Percentiles rank a stretch among this genome's conserved stretches.
Conservation (phyloP, 2,113 vertebrate species). For the Oncorhynchus kisutch region DNA sequence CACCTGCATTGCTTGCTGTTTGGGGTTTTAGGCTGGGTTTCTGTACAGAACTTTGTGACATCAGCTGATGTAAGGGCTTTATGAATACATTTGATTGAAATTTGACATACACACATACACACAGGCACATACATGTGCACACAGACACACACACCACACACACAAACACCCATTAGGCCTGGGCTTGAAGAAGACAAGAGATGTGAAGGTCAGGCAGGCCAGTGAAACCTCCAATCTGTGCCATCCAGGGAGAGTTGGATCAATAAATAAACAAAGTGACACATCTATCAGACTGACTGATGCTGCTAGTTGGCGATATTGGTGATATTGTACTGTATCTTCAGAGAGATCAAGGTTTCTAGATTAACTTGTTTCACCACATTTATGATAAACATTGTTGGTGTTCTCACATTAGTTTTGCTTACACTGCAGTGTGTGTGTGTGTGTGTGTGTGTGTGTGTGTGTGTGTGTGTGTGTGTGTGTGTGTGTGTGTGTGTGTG, state of each 20-base stretch:
- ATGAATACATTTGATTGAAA: too few relatives aligned
- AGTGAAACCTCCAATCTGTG: not conserved
- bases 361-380: not conserved
- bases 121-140: too few relatives aligned
- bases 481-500: not conserved
- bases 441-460: not conserved
- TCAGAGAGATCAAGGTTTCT: not conserved
- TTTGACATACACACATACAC: too few relatives aligned
- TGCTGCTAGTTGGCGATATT: not conserved
- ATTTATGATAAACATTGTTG: not conserved
- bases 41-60: too few relatives aligned
- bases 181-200: too few relatives aligned
- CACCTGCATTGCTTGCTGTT: too few relatives aligned
- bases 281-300: not conserved
- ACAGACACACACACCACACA: too few relatives aligned
- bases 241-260: not conserved
- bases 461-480: conserved; percentile 1
- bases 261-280: not conserved
- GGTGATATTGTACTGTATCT: not conserved
- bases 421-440: not conserved
- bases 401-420: not conserved
- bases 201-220: not conserved
- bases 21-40: too few relatives aligned
- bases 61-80: too few relatives aligned
- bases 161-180: too few relatives aligned